Conservation (phyloP, 1,140 invertebrate genomes). For the Mycetomoellerius zeteki region DNA sequence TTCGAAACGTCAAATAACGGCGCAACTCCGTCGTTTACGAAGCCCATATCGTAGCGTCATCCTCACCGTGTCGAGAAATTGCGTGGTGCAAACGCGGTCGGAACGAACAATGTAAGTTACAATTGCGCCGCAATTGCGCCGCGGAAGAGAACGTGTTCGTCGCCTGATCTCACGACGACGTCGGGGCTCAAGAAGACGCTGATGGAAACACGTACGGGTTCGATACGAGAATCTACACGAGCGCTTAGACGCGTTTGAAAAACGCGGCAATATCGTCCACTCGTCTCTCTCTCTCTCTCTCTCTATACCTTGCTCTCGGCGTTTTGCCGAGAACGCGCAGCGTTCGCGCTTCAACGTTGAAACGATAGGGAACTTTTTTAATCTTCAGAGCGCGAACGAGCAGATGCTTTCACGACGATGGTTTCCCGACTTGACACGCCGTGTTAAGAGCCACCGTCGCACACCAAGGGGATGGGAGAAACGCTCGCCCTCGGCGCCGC, state of each 20-base stretch:
- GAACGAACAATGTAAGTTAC: constrained; percentile 30
- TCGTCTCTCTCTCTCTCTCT: neutral
- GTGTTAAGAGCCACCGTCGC: constrained; percentile 65
- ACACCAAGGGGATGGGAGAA: constrained; percentile 1
- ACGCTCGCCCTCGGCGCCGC: constrained; percentile 22
- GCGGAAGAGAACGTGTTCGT: constrained; percentile 5
- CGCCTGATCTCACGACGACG: neutral
- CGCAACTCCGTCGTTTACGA: constrained; percentile 33
- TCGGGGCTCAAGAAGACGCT: neutral
- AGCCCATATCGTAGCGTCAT: constrained; percentile 30
- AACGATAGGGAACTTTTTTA: constrained; percentile 64
- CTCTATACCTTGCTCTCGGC: constrained; percentile 1
- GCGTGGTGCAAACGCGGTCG: neutral
- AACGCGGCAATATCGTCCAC: constrained; percentile 35
- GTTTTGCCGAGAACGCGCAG: constrained; percentile 25
- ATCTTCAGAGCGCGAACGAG: constrained; percentile 67
- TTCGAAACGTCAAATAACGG: constrained; percentile 46
- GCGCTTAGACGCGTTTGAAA: constrained; percentile 33
- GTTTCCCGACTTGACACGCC: constrained; percentile 67
- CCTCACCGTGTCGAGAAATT: neutral
- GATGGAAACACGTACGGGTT: constrained; percentile 14
- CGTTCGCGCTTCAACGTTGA: constrained; percentile 55
- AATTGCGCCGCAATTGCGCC: constrained; percentile 32
- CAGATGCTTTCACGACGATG: constrained; percentile 66
- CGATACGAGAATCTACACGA: constrained; percentile 23